Base-by-base conservation (phyloP, 1,140 invertebrate species). In the Parapsyche elsis region DNA sequence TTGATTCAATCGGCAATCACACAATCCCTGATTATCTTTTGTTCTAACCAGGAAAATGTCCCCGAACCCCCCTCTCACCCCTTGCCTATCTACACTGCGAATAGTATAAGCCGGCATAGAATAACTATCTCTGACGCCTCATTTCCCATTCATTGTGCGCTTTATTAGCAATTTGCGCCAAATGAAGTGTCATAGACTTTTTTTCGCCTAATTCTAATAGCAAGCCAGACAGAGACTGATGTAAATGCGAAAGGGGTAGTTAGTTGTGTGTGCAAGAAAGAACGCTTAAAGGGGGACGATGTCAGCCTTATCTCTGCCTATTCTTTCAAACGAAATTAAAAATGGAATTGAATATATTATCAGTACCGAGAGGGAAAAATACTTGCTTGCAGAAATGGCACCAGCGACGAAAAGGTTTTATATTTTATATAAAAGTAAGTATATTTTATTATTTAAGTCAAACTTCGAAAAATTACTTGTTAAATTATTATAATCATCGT, bases 271-370 rank as follows among this genome's bases (percentile, higher is more conserved):
- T 49, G 80, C 19, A 64, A n/a, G 44, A 59, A 71, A 38, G 19
- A 44, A 14, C 26, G 26, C 49, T 53, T 53, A 16, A 67, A 67
- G 16, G 71, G 46, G 71, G 70, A 59, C 10, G 61, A 75, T 78
- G 78, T 80, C 77, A 44, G 79, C 78, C 81, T 83, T 83, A 83
- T 83, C 81, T 80, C 76, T 45, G 79, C 70, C 81, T 80, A 82
- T 82, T 83, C 81, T 83, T 83, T 82, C 81, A 79, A 81, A 80
- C 81, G 76, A 83, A 83, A 83, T 83, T 83, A 83, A 83, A 83
- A 83, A 83, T 76, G 75, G 76, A 83, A 83, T 83, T 79, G 79
- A 78, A 83, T 83, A 76, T 80, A 79, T 83, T 81, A 83, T 80
- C 46, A 76, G 79, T 53, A 71, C 73, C 30, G 21, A 49, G 53